Conservation (phyloP, 2,888 invertebrate species). For the Amaurobius ferox region DNA sequence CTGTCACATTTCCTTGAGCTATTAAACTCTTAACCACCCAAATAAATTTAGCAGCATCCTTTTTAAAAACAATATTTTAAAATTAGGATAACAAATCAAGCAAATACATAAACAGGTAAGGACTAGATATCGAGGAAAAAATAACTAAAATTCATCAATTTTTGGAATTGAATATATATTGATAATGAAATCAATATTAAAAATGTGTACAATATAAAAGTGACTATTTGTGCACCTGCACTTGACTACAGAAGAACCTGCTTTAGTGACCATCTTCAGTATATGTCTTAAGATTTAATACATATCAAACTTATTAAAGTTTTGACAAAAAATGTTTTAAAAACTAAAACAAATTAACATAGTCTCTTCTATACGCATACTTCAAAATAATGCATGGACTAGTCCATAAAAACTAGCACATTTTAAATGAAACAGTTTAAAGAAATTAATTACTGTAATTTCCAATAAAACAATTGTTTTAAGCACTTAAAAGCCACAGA, state of each 20-base stretch:
- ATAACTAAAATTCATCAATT: neutral
- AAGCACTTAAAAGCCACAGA: no score
- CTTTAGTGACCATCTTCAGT: neutral
- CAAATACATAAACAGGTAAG: neutral
- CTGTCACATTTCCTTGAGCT: no score
- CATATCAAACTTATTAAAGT: no score
- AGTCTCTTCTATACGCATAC: no score
- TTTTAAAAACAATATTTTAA: neutral
- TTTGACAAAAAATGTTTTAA: no score
- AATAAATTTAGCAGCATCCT: neutral
- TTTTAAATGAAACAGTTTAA: no score
- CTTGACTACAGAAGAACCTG: neutral
- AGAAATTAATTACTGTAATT: no score
- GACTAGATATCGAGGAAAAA: neutral
- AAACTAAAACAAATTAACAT: no score
- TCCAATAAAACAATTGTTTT: no score
- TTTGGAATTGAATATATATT: neutral
- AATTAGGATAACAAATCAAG: neutral
- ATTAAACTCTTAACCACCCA: constrained; percentile 1
- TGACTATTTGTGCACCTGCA: constrained; percentile 1
- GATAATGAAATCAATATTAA: neutral
- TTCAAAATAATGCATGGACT: no score
- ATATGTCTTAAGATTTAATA: no score
- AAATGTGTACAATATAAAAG: neutral
- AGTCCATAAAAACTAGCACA: no score